Evolutionary conservation across 2,888 invertebrate species (phyloP), one percentile per base, ranked within the genome.

Genomic region (Dasypolia templi): DNA sequence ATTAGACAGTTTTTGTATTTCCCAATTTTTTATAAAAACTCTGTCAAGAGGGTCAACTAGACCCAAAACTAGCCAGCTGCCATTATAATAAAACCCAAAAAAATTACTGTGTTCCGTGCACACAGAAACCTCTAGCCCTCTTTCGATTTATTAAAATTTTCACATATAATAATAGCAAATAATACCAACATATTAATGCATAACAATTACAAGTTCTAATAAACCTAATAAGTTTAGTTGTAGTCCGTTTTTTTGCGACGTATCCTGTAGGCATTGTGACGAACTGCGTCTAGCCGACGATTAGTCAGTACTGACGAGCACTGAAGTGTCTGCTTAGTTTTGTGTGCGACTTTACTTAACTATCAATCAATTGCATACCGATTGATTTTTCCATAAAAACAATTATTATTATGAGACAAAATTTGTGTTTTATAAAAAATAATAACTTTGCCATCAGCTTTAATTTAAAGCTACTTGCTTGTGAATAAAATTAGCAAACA

Each of bases 231-330:
- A 14, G 32, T 26, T 70, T 53, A 14, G 32, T 26, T 42, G 7
- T 66, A 64, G 55, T 56, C 7, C 69, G 53, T 71, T 49, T 83
- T 69, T 81, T 83, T 70, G 55, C 59, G 51, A 42, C 51, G 32
- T 67, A 84, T 83, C 81, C 81, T 76, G 72, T 81, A 63, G 46
- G 51, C 72, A 79, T 11, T 3, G 58, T 71, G 81, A 69, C 83
- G 56, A 39, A 19, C 39, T 22, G 53, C 44, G 77, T 82, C 82
- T 82, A 82, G 84, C 49, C 65, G 62, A 26, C 26, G 81, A 79
- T 83, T 63, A 70, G 19, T 61, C 44, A 53, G 81, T 72, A 84
- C 77, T 53, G 58, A 2, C 64, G 70, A n/a, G 42, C 0, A 42
- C 72, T 51, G 0, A 53, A 76, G 72, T 75, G 84, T 83, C 80